Conservation (phyloP, 2,888 invertebrate genomes). For the Cataglyphis altisquamis region DNA sequence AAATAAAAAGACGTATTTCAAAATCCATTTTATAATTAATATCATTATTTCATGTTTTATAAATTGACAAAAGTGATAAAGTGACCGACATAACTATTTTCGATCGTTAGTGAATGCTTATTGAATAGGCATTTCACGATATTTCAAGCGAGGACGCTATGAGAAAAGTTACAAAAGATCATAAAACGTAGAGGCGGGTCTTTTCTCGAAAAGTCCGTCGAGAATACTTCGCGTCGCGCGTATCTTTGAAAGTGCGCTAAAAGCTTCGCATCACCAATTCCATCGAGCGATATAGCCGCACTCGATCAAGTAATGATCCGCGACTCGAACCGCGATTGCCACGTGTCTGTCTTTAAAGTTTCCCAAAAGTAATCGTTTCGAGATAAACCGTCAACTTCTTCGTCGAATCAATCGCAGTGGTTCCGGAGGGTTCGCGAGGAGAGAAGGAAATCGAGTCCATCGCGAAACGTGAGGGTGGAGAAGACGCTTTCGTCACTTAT, state of each 20-base stretch:
- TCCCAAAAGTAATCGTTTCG: background rate
- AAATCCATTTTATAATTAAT: background rate
- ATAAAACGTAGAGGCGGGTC: conserved; percentile 8
- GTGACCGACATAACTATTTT: background rate
- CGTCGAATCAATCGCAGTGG: conserved; percentile 19
- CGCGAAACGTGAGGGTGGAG: background rate
- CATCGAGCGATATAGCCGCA: background rate
- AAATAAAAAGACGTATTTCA: background rate
- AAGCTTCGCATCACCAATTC: conserved; percentile 22
- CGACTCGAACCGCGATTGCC: background rate
- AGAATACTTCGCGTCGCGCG: conserved; percentile 31
- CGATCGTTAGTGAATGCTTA: background rate
- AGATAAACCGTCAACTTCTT: conserved; percentile 29
- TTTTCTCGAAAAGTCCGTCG: conserved; percentile 13
- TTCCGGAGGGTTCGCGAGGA: background rate
- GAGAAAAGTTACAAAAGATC: conserved; percentile 4
- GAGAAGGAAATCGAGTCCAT: background rate
- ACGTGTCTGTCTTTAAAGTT: conserved; percentile 38
- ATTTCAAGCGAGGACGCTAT: background rate
- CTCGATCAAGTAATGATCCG: conserved; percentile 30
- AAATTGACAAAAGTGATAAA: background rate
- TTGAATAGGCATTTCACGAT: background rate
- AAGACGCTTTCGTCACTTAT: conserved; percentile 24
- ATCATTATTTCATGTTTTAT: background rate
- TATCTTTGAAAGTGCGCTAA: conserved; percentile 34